Evolutionary conservation across 2,888 invertebrate genomes (phyloP).

Genomic region (Hirtodrosophila histrioides): DNA sequence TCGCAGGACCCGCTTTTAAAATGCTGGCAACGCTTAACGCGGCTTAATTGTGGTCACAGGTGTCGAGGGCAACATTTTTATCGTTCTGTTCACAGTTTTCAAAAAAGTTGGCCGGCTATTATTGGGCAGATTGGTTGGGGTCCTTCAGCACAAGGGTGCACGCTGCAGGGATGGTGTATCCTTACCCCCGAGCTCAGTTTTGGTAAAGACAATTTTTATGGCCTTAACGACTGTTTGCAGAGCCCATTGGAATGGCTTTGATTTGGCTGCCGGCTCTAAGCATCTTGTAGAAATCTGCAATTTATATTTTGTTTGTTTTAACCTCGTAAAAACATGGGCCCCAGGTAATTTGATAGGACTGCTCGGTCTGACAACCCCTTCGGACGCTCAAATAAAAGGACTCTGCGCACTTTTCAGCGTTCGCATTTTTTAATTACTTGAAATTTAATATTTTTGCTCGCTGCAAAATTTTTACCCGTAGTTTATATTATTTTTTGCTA

Average conservation of each 20-base stretch:
- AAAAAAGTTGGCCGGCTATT: conserved; percentile 32
- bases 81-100: conserved; percentile 79
- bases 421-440: conserved; percentile 74
- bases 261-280: conserved; percentile 60
- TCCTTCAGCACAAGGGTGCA: background rate
- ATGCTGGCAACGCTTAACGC: conserved; percentile 72
- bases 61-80: conserved; percentile 81
- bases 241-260: conserved; percentile 71
- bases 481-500: conserved; percentile 68
- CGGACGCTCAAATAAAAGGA: conserved; percentile 24
- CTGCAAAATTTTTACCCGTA: conserved; percentile 4
- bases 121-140: conserved; percentile 21
- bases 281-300: conserved; percentile 65
- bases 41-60: conserved; percentile 83
- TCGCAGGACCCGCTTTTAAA: conserved; percentile 43
- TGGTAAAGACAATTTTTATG: conserved; percentile 79
- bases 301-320: conserved; percentile 73
- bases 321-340: conserved; percentile 54
- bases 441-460: conserved; percentile 72
- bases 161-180: conserved; percentile 15
- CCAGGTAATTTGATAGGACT: conserved; percentile 58
- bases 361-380: conserved; percentile 47
- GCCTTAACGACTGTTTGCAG: conserved; percentile 79
- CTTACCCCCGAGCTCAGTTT: conserved; percentile 44
- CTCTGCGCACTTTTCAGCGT: conserved; percentile 58